Percentiles rank a stretch among this genome's conserved stretches.
Conservation (phyloP, 2,888 invertebrate genomes). For the Pimpla rufipes region DNA sequence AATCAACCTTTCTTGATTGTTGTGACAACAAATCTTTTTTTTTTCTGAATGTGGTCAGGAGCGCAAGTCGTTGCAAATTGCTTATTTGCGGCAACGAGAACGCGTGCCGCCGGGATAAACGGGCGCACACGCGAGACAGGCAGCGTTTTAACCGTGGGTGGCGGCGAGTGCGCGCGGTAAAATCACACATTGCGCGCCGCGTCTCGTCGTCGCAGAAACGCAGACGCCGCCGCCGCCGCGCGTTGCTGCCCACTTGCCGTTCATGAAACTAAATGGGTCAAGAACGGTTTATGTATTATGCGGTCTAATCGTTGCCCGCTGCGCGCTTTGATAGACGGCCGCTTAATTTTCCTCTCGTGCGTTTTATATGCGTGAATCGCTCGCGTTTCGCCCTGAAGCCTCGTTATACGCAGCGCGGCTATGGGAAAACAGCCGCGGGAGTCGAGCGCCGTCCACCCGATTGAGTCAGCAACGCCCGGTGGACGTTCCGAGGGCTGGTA, state of each 20-base stretch:
- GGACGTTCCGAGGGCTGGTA: slow-evolving; percentile 41
- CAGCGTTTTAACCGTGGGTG: slow-evolving; percentile 41
- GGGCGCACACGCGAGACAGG: slow-evolving; percentile 8
- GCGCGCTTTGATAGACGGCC: slow-evolving; percentile 66
- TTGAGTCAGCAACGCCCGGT: slow-evolving; percentile 20
- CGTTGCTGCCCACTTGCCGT: slow-evolving; percentile 66
- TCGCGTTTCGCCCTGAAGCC: slow-evolving; percentile 9
- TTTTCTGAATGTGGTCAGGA: no score
- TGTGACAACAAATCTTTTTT: no score
- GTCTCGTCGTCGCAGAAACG: slow-evolving; percentile 27
- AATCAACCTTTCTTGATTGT: no score
- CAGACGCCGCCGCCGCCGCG: not conserved
- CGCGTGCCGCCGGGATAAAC: slow-evolving; percentile 24
- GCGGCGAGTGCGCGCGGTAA: no score
- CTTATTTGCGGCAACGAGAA: slow-evolving; percentile 19
- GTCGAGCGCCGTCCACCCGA: no score
- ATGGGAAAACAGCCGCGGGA: no score
- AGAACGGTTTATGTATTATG: slow-evolving; percentile 73
- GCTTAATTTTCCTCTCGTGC: slow-evolving; percentile 64
- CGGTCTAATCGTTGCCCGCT: slow-evolving; percentile 66
- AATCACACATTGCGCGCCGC: slow-evolving; percentile 47
- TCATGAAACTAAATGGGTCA: slow-evolving; percentile 80
- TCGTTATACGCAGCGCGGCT: not conserved
- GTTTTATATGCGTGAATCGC: slow-evolving; percentile 39
- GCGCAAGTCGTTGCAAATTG: slow-evolving; percentile 42